Base-by-base conservation (phyloP, 1,140 invertebrate species). In the Bombus confusus region DNA sequence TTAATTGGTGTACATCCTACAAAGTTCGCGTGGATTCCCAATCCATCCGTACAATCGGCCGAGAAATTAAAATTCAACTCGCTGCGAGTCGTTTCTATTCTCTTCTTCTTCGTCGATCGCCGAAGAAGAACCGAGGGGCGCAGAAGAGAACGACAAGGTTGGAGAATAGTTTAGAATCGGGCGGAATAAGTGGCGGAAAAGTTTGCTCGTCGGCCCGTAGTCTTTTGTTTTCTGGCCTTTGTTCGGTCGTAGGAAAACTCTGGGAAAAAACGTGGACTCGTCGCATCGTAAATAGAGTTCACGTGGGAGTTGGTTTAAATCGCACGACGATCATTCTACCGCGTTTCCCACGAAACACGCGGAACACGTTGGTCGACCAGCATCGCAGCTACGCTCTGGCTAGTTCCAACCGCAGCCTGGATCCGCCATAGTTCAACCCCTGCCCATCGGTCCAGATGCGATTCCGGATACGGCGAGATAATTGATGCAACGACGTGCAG, bases 221-320 rank as follows among this genome's bases (percentile, higher is more conserved):
- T 43, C 80, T 25, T 64, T 74, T 74, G 80, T 81, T 52, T 68
- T 12, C 34, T 9, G 39, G 59, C n/a, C 64, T 78, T 78, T 77
- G 62, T 83, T 76, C 59, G 39, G 3, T 15, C n/a, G 31, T 10
- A 69, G 31, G 31, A 31, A 52, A n/a, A 37, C 34, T 9, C 18
- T 25, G 64, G 9, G 15, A 37, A 34, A 34, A 72, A 59, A 25
- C 12, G 25, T 52, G 13, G 25, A n/a, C 13, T 2, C 28, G n/a
- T 39, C 39, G n/a, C 43, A 15, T 74, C 79, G 78, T 66, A 66
- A 81, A 85, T 75, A 75, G 79, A 85, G 71, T 57, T 39, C 31
- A 57, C 62, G 79, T 41, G 37, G 9, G 3, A 74, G 71, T 85
- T 75, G 71, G 57, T 75, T 85, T 64, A 81, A 85, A 85, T 81